phyloP scores from a whole-genome alignment of 1,140 invertebrate genomes.

The Bombus pascuorum region DNA sequence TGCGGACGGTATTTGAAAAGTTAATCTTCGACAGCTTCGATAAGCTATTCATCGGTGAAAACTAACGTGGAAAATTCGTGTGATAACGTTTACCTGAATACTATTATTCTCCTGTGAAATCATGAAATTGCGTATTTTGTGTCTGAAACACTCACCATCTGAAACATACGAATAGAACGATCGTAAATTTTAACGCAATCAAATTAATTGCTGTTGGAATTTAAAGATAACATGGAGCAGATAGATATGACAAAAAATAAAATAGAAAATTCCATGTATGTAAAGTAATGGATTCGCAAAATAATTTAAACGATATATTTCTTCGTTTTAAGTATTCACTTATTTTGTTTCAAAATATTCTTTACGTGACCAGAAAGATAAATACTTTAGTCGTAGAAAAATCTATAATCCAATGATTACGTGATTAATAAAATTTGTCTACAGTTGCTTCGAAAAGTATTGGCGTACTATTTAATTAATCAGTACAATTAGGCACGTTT shows the following conservation, averaged over 20 bases:
- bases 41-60: background rate
- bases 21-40: background rate
- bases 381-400: background rate
- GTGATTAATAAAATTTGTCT: background rate
- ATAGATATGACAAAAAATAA: background rate
- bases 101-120: background rate
- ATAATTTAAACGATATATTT: background rate
- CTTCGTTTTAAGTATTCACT: background rate
- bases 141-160: slow-evolving; percentile 59
- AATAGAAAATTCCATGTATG: background rate
- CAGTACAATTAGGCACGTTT: background rate
- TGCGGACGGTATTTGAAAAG: slow-evolving; percentile 20
- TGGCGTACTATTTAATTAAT: background rate
- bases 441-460: too few relatives aligned
- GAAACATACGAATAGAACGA: slow-evolving; percentile 48
- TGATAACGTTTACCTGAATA: slow-evolving; percentile 19
- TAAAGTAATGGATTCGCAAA: background rate
- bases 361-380: background rate
- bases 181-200: background rate
- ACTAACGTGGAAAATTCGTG: background rate
- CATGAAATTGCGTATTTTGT: background rate
- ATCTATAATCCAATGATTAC: background rate
- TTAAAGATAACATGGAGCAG: background rate
- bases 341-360: background rate
- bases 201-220: background rate